phyloP scores from a whole-genome alignment of 2,797 vertebrate genomes.

The Ambastaia sidthimunki region DNA sequence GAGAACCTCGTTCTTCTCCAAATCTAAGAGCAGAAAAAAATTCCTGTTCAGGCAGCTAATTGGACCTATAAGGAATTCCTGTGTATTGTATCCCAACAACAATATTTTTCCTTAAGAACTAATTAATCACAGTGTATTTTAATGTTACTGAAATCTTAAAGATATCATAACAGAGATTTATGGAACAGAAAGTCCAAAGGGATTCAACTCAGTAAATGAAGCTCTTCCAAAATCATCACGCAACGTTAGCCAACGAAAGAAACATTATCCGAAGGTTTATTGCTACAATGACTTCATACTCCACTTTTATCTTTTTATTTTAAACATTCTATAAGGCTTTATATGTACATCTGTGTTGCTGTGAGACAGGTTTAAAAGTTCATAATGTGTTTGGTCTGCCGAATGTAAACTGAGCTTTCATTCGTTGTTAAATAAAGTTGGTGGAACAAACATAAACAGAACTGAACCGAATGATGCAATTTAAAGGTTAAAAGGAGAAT shows the following conservation, averaged over 20 bases:
- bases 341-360: neutral
- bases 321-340: neutral
- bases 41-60: neutral
- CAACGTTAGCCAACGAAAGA: conserved; percentile 44
- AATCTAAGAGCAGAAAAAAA: neutral
- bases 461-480: too few species aligned
- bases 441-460: neutral
- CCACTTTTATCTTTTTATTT: neutral
- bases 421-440: neutral
- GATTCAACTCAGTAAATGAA: conserved; percentile 17
- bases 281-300: conserved; percentile 1
- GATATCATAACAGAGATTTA: conserved; percentile 6
- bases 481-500: too few species aligned
- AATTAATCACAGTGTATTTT: conserved; percentile 33
- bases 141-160: conserved; percentile 6
- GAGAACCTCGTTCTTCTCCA: neutral
- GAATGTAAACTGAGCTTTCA: too few species aligned
- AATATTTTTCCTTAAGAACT: conserved; percentile 16
- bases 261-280: neutral
- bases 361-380: neutral
- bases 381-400: neutral
- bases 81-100: neutral
- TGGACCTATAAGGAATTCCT: neutral
- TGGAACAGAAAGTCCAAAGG: conserved; percentile 23
- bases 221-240: conserved; percentile 42